A percentile compares a stretch with the other conserved stretches of the same genome.
Conservation (phyloP, 2,888 invertebrate species). For the Aleiodes leptofemur region DNA sequence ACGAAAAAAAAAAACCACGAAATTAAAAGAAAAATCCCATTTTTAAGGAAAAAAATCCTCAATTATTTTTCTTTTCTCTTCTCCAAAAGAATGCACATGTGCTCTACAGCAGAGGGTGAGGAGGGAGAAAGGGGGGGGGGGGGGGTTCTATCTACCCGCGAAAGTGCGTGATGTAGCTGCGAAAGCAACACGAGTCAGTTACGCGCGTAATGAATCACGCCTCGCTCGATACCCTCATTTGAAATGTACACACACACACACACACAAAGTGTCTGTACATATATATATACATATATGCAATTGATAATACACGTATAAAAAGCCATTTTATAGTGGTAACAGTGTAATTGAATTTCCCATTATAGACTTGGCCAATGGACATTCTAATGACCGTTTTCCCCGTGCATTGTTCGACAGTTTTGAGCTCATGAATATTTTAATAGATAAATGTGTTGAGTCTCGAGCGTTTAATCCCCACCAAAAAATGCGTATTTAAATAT, state of each 20-base stretch:
- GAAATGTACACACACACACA: slow-evolving; percentile 1
- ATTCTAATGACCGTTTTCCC: slow-evolving; percentile 47
- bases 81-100: too few species aligned
- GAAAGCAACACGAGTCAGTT: slow-evolving; percentile 28
- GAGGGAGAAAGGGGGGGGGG: too few species aligned
- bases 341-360: slow-evolving; percentile 48
- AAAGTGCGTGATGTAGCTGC: slow-evolving; percentile 40
- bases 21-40: background rate
- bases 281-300: background rate
- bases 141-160: background rate
- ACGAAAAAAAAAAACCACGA: background rate
- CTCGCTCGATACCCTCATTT: slow-evolving; percentile 40
- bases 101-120: too few species aligned
- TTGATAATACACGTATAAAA: slow-evolving; percentile 1
- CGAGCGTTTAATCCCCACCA: slow-evolving; percentile 22
- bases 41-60: too few species aligned
- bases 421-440: slow-evolving; percentile 48
- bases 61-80: too few species aligned
- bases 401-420: slow-evolving; percentile 45
- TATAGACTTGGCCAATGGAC: slow-evolving; percentile 16
- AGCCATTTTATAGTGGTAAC: slow-evolving; percentile 4
- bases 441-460: slow-evolving; percentile 39
- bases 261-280: background rate
- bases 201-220: slow-evolving; percentile 48
- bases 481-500: background rate